phyloP scores from a whole-genome alignment of 2,113 vertebrate genomes.

The Ophiodon elongatus region DNA sequence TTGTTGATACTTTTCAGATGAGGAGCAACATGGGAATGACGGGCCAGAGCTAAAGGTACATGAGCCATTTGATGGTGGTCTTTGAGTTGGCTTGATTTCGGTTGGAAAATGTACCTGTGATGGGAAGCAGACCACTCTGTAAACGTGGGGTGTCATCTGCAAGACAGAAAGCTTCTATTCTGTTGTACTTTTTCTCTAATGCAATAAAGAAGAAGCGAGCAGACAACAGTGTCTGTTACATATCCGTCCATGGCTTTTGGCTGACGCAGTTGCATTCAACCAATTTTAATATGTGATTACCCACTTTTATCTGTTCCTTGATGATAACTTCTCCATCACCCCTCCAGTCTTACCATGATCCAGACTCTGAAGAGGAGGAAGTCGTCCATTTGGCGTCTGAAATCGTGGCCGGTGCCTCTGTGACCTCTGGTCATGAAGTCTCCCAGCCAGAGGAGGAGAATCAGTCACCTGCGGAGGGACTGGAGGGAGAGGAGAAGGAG shows the following conservation, averaged over 20 bases:
- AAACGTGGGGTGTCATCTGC: neutral
- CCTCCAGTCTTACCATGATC: slow-evolving; percentile 75
- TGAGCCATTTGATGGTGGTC: neutral
- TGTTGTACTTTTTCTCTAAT: neutral
- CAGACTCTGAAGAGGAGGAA: slow-evolving; percentile 86
- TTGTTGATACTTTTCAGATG: slow-evolving; percentile 69
- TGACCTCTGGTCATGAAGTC: slow-evolving; percentile 46
- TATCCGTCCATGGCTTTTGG: neutral
- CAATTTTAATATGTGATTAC: neutral
- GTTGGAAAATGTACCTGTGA: neutral
- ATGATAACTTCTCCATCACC: neutral
- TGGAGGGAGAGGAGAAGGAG: slow-evolving; percentile 78
- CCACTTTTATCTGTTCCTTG: neutral
- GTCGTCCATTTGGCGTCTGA: slow-evolving; percentile 81
- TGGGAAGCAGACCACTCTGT: neutral
- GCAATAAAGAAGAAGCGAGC: neutral
- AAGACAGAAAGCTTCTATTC: neutral
- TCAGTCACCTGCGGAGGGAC: neutral
- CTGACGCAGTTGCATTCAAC: neutral
- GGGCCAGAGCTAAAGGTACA: slow-evolving; percentile 76
- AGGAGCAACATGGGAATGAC: slow-evolving; percentile 67
- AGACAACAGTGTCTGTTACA: neutral
- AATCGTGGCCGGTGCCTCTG: slow-evolving; percentile 78
- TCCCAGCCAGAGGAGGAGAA: slow-evolving; percentile 53
- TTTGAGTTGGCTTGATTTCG: neutral